phyloP scores from a whole-genome alignment of 2,888 invertebrate genomes.

The Pachycephus smyrnensis region DNA sequence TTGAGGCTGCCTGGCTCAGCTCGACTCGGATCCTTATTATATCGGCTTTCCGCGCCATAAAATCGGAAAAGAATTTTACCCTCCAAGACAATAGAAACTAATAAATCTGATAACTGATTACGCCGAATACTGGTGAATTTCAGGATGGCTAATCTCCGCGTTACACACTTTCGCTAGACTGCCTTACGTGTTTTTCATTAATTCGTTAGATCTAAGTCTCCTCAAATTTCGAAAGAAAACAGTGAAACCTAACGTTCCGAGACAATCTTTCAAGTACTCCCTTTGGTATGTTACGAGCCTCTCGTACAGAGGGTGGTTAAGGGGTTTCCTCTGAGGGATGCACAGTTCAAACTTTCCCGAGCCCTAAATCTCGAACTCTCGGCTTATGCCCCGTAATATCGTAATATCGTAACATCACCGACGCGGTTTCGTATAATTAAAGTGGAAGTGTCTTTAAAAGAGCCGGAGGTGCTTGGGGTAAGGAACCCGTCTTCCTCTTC shows the following conservation, averaged over 20 bases:
- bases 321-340: conserved; percentile 37
- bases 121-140: conserved; percentile 43
- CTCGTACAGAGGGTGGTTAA: background rate
- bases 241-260: conserved; percentile 21
- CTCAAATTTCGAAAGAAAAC: conserved; percentile 10
- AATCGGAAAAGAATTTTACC: conserved; percentile 66
- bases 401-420: conserved; percentile 58
- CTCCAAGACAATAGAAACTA: conserved; percentile 67
- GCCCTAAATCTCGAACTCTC: conserved; percentile 48
- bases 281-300: no score
- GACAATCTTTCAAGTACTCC: conserved; percentile 6
- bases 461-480: conserved; percentile 56
- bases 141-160: conserved; percentile 19
- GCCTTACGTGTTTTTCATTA: conserved; percentile 3
- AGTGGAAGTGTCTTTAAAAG: conserved; percentile 63
- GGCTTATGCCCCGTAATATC: conserved; percentile 58
- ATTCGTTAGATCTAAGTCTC: conserved; percentile 9
- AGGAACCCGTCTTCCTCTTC: conserved; percentile 7
- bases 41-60: conserved; percentile 68
- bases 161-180: conserved; percentile 23
- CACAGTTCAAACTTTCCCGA: conserved; percentile 51
- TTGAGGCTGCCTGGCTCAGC: conserved; percentile 49
- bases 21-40: conserved; percentile 58
- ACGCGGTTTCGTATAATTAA: conserved; percentile 59
- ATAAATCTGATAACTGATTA: conserved; percentile 68